These are phyloP conservation scores for Amazona vittata DNA, from an alignment of 2,113 vertebrate species.

Conservation along the genomic window DNA sequence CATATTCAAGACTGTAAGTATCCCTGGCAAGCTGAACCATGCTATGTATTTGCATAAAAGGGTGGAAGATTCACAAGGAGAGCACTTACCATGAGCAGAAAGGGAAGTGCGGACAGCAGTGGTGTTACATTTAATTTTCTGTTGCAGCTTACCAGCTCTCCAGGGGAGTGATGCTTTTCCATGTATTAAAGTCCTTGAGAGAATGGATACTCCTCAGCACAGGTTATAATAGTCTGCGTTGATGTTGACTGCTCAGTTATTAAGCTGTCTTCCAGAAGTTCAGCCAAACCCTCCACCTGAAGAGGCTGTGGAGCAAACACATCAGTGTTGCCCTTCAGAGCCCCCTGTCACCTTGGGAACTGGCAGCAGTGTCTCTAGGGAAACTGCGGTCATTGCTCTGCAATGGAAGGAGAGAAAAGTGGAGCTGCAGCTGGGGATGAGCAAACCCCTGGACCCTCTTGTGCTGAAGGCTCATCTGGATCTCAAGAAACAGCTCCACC, in stretches of 20 bases:
- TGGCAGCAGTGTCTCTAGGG: neutral
- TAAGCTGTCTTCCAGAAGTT: constrained; percentile 53
- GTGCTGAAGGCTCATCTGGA: neutral
- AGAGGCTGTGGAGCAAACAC: neutral
- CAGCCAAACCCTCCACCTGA: neutral
- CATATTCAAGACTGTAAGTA: neutral
- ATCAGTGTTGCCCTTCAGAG: neutral
- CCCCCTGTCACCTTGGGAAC: neutral
- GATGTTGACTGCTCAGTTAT: constrained; percentile 43
- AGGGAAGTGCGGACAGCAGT: neutral
- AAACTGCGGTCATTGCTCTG: neutral
- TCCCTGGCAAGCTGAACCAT: neutral
- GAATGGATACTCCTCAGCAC: constrained; percentile 25
- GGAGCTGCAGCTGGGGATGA: neutral
- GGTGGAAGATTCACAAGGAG: neutral
- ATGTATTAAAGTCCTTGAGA: constrained; percentile 33
- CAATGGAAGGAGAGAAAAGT: neutral
- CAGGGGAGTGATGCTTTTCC: constrained; percentile 13
- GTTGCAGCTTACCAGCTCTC: neutral
- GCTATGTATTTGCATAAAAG: neutral
- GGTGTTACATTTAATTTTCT: constrained; percentile 5
- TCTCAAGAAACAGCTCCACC: neutral
- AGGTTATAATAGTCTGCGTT: neutral
- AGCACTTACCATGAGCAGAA: neutral
- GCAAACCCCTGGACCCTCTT: neutral